phyloP scores from a whole-genome alignment of 2,888 invertebrate genomes.

The Erebia ligea region DNA sequence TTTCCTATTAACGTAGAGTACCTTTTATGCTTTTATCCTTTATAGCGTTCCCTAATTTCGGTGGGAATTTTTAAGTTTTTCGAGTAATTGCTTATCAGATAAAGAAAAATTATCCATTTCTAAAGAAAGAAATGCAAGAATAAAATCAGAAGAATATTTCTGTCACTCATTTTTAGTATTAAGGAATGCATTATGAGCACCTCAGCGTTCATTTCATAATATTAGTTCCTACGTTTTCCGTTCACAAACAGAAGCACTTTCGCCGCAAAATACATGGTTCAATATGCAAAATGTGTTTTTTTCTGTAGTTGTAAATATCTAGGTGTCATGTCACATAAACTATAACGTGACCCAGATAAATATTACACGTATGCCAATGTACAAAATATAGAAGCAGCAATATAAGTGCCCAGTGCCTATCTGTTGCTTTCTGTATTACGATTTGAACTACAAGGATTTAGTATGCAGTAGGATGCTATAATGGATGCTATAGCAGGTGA shows the following conservation, averaged over 20 bases:
- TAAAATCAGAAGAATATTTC: neutral
- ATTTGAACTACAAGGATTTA: slow-evolving; percentile 8
- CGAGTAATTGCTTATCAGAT: too few relatives aligned
- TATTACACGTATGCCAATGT: neutral
- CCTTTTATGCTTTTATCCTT: too few relatives aligned
- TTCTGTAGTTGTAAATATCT: slow-evolving; percentile 3
- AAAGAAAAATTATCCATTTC: too few relatives aligned
- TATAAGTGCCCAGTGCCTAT: neutral
- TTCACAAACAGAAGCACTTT: neutral
- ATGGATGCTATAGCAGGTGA: neutral
- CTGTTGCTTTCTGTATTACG: neutral
- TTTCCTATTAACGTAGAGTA: too few relatives aligned
- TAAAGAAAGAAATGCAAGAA: too few relatives aligned
- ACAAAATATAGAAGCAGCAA: neutral
- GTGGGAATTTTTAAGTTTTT: too few relatives aligned
- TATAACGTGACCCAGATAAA: slow-evolving; percentile 8
- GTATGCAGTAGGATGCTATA: neutral
- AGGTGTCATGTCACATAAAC: neutral
- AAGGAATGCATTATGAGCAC: too few relatives aligned
- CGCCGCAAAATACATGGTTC: neutral
- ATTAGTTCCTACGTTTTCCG: neutral
- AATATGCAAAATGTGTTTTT: slow-evolving; percentile 1
- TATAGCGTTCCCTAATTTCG: too few relatives aligned
- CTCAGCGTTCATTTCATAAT: too few relatives aligned
- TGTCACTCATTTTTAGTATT: neutral